Evolutionary conservation across 1,140 invertebrate species (phyloP).

Genomic region (Carcinoscorpius rotundicauda): DNA sequence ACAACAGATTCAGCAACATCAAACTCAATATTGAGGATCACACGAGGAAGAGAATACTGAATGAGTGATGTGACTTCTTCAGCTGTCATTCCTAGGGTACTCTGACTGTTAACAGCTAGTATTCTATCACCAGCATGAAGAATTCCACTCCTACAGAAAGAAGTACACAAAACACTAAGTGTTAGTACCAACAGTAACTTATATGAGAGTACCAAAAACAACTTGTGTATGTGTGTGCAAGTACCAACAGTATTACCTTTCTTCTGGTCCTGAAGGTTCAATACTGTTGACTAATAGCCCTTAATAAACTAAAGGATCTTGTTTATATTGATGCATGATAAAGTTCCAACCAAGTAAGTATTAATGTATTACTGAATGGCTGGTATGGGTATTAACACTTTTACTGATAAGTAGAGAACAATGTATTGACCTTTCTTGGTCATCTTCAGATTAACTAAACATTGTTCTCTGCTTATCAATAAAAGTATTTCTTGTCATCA

Average conservation of each 20-base stretch:
- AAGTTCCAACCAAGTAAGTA: not conserved
- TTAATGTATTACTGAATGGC: not conserved
- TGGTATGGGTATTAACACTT: too few species aligned
- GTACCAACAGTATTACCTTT: too few species aligned
- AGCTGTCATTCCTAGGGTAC: conserved; percentile 35
- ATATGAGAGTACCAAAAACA: too few species aligned
- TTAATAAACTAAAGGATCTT: too few species aligned
- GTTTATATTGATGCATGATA: not conserved
- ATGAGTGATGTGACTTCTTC: conserved; percentile 40
- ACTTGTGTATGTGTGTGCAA: too few species aligned
- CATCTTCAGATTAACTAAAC: too few species aligned
- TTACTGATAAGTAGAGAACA: too few species aligned
- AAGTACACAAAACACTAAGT: conserved; percentile 1
- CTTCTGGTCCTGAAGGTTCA: too few species aligned
- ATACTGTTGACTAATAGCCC: too few species aligned
- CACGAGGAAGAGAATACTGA: conserved; percentile 34
- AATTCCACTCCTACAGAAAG: conserved; percentile 46
- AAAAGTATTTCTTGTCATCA: too few species aligned
- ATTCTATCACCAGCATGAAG: conserved; percentile 70
- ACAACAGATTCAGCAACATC: conserved; percentile 86
- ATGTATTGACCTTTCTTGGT: too few species aligned
- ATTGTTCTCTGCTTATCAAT: too few species aligned
- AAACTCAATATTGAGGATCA: conserved; percentile 61
- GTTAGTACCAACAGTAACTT: not conserved
- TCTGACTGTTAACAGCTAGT: conserved; percentile 59